Conservation (phyloP, 2,888 invertebrate species). For the Eupelmus urozonus region DNA sequence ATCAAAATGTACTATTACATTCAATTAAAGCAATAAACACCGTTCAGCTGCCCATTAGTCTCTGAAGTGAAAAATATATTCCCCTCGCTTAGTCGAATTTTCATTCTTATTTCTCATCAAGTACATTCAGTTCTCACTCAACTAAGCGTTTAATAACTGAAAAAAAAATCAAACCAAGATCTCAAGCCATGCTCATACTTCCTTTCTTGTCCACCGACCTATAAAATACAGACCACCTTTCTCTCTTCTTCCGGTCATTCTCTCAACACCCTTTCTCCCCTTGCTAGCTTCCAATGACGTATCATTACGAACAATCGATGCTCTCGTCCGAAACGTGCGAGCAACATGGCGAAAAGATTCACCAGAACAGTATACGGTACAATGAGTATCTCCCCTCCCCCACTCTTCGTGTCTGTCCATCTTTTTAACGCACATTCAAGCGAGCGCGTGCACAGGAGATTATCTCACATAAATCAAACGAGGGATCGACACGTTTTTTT, state of each 20-base stretch:
- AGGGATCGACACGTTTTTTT: slow-evolving; percentile 17
- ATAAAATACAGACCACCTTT: slow-evolving; percentile 23
- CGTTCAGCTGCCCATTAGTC: no score
- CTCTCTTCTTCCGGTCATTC: not conserved
- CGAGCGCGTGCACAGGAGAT: slow-evolving; percentile 55
- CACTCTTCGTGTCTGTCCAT: slow-evolving; percentile 45
- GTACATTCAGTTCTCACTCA: slow-evolving; percentile 15
- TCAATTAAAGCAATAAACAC: no score
- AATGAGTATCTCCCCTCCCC: slow-evolving; percentile 31
- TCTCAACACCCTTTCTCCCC: not conserved
- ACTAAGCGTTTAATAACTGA: not conserved
- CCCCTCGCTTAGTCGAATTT: slow-evolving; percentile 12
- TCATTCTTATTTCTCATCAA: not conserved
- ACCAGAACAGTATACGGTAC: slow-evolving; percentile 14
- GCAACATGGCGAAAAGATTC: slow-evolving; percentile 20
- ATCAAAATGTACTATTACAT: no score
- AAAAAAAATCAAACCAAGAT: slow-evolving; percentile 2
- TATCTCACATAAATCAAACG: slow-evolving; percentile 64
- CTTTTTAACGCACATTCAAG: slow-evolving; percentile 53
- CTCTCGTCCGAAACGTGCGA: not conserved
- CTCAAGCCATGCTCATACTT: not conserved
- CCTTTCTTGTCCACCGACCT: slow-evolving; percentile 11
- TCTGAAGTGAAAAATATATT: not conserved
- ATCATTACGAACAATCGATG: slow-evolving; percentile 31
- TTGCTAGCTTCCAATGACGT: not conserved